Conservation (phyloP, 1,140 invertebrate species). For the Nylanderia fulva region DNA sequence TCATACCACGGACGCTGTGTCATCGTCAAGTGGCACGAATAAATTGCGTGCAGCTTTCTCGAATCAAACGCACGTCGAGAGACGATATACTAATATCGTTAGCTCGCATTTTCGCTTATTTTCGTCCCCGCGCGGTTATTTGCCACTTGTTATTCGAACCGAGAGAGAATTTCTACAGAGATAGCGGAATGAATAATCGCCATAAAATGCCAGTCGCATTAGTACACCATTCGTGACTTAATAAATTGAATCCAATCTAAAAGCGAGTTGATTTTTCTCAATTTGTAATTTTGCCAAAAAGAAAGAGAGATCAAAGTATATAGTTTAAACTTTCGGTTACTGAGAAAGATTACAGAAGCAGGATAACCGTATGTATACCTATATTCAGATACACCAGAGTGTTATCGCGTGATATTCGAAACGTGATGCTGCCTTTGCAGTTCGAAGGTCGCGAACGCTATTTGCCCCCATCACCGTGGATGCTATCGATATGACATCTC, state of each 20-base stretch:
- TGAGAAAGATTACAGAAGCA: neutral
- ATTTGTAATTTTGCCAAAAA: neutral
- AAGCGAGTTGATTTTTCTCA: neutral
- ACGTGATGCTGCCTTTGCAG: slow-evolving; percentile 9
- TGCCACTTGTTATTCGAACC: neutral
- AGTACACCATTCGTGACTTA: neutral
- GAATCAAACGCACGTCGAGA: slow-evolving; percentile 2
- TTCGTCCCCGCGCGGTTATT: neutral
- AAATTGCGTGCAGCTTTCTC: neutral
- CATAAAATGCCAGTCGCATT: too few species aligned
- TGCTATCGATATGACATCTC: neutral
- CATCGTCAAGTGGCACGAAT: slow-evolving; percentile 13
- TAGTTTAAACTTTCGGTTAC: neutral
- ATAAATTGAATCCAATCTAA: neutral
- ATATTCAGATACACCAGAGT: neutral
- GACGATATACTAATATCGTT: neutral
- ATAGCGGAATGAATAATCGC: neutral
- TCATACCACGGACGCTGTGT: slow-evolving; percentile 19
- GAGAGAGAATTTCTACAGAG: neutral
- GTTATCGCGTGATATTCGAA: slow-evolving; percentile 17
- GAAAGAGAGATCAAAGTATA: neutral
- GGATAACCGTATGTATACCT: neutral
- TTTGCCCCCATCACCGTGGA: neutral
- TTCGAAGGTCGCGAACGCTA: neutral
- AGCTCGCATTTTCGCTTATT: neutral